Base-by-base conservation (phyloP, 23 tunicate species). In the Clavelina lepadiformis region DNA sequence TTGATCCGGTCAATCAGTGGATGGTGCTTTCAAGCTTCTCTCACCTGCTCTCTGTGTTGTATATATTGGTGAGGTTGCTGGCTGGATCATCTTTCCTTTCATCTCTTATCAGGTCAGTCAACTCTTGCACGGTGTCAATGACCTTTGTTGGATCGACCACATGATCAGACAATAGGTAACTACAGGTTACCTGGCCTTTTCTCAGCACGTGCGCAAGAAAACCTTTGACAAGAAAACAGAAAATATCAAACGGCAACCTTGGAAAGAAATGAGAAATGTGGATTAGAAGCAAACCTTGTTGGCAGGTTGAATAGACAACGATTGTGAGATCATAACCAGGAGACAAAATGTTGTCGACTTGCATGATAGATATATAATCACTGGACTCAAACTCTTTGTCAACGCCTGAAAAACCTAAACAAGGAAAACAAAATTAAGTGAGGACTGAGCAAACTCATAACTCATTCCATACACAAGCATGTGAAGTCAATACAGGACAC, bases 1-100 rank as follows among this genome's bases (percentile, higher is more conserved):
- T n/a, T n/a, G n/a, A n/a, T n/a, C n/a, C n/a, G n/a, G n/a, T n/a
- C n/a, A n/a, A n/a, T n/a, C n/a, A n/a, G n/a, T n/a, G n/a, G n/a
- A n/a, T n/a, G n/a, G n/a, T n/a, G n/a, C n/a, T n/a, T n/a, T n/a
- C n/a, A n/a, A n/a, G n/a, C n/a, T n/a, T n/a, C 34, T 5, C 38
- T 22, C 19, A 74, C 80, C 80, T 74, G 56, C 63, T 63, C 46
- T 74, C 80, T 21, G 51, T 74, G 51, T 62, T 62, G 33, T 61
- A 74, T 1, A 62, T 31, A 33, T 55, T 20, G 15, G 53, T 41
- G 20, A 72, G 36, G 7, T 47, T 49, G 20, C 51, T 46, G 5
- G 50, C 26, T 7, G 68, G 24, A 35, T 8, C 26, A 3, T 27
- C n/a, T 5, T 58, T 18, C 5, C 38, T 33, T 8, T 38, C 22